Percentiles rank a stretch among this genome's conserved stretches.
Conservation (phyloP, 2,888 invertebrate species). For the Halocaridina rubra region DNA sequence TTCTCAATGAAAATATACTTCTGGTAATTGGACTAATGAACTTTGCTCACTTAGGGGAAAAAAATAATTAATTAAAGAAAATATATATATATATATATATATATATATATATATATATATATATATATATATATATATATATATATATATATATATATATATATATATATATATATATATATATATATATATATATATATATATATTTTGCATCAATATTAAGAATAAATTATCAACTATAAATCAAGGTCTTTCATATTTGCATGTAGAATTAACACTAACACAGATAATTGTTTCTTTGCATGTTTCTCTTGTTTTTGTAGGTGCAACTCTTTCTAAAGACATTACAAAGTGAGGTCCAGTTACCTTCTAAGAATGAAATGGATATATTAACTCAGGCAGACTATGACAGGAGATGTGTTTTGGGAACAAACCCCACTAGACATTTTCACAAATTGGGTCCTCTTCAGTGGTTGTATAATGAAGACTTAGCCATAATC, state of each 20-base stretch:
- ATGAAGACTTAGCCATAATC: not conserved
- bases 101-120: not conserved
- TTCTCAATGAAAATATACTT: too few species aligned
- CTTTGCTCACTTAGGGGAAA: too few species aligned
- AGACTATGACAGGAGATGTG: not conserved
- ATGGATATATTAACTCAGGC: not conserved
- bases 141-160: not conserved
- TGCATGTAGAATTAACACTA: too few species aligned
- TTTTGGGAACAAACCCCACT: not conserved
- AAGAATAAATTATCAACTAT: too few species aligned
- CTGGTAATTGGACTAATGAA: too few species aligned
- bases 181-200: not conserved
- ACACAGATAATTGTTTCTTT: too few species aligned
- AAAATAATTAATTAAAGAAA: too few species aligned
- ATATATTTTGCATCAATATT: too few species aligned
- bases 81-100: too few species aligned
- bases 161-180: not conserved
- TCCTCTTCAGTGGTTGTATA: not conserved
- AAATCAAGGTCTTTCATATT: too few species aligned
- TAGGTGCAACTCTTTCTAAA: not conserved
- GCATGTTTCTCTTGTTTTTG: not conserved
- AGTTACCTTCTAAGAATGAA: not conserved
- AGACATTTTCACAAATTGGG: not conserved
- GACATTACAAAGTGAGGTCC: not conserved
- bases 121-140: not conserved